These are phyloP conservation scores for Hyla sarda DNA, from an alignment of 2,113 vertebrate genomes.

Conservation along the genomic window DNA sequence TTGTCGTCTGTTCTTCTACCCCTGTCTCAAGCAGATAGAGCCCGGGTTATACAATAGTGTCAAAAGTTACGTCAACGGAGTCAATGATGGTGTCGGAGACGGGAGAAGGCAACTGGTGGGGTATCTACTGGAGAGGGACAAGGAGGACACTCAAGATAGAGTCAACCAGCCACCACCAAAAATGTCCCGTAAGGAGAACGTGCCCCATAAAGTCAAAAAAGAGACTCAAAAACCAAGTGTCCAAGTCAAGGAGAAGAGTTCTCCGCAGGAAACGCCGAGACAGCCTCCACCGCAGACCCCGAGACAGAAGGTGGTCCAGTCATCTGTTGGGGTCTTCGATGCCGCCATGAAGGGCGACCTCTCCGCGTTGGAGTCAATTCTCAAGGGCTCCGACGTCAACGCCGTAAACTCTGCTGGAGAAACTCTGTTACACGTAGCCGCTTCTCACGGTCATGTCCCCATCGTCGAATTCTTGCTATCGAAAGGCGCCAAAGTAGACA, in stretches of 20 bases:
- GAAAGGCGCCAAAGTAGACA: slow-evolving; percentile 71
- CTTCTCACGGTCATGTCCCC: slow-evolving; percentile 66
- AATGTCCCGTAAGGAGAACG: background rate
- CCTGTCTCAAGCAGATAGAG: slow-evolving; percentile 80
- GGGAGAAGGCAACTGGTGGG: slow-evolving; percentile 78
- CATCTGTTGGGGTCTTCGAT: slow-evolving; percentile 59
- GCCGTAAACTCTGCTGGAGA: slow-evolving; percentile 64
- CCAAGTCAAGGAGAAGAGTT: slow-evolving; percentile 57
- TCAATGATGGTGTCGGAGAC: slow-evolving; percentile 73
- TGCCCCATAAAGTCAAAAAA: slow-evolving; percentile 46
- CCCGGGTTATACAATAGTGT: slow-evolving; percentile 76
- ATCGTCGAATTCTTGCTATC: slow-evolving; percentile 71
- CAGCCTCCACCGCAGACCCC: background rate
- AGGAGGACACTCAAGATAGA: slow-evolving; percentile 59
- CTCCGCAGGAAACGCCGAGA: background rate
- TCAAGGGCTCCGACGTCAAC: slow-evolving; percentile 65
- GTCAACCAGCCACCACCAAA: background rate
- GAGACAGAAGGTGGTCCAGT: background rate
- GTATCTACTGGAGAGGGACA: slow-evolving; percentile 79
- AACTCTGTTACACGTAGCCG: slow-evolving; percentile 76
- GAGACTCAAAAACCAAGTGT: background rate
- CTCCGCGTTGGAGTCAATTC: slow-evolving; percentile 64
- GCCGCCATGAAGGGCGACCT: slow-evolving; percentile 66
- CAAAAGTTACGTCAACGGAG: slow-evolving; percentile 69
- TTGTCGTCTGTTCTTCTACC: slow-evolving; percentile 81